phyloP scores from a whole-genome alignment of 2,113 vertebrate genomes.

The Phylloscopus whistleri region DNA sequence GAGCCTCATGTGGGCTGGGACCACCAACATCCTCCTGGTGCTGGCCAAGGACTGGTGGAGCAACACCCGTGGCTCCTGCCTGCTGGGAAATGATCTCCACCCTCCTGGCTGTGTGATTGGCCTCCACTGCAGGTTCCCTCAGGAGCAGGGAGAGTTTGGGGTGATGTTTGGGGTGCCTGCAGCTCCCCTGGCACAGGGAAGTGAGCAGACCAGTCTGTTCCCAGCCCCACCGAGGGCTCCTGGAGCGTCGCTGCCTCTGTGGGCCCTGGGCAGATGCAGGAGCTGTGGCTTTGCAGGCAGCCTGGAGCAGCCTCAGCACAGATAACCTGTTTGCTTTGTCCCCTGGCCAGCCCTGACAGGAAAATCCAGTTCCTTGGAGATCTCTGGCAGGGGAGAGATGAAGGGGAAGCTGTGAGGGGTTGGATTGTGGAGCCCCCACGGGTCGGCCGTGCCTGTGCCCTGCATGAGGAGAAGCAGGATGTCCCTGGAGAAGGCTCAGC shows the following conservation, averaged over 20 bases:
- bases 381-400: not conserved
- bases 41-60: not conserved
- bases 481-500: not conserved
- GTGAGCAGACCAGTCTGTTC: not conserved
- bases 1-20: not conserved
- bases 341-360: conserved; percentile 21
- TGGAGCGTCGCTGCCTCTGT: not conserved
- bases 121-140: not conserved
- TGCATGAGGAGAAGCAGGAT: not conserved
- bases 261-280: not conserved
- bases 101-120: not conserved
- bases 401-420: not conserved
- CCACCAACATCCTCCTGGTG: not conserved
- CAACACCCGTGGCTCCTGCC: not conserved
- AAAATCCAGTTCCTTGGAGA: conserved; percentile 46
- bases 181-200: not conserved
- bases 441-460: accelerated
- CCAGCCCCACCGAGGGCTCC: not conserved
- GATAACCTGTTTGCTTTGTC: conserved; percentile 54
- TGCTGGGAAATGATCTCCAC: not conserved
- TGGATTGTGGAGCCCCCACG: not conserved
- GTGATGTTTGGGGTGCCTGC: not conserved
- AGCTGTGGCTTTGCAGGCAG: not conserved
- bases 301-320: not conserved
- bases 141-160: not conserved